Base-by-base conservation (phyloP, 1,140 invertebrate genomes). In the Pseudachorutes palmiensis region DNA sequence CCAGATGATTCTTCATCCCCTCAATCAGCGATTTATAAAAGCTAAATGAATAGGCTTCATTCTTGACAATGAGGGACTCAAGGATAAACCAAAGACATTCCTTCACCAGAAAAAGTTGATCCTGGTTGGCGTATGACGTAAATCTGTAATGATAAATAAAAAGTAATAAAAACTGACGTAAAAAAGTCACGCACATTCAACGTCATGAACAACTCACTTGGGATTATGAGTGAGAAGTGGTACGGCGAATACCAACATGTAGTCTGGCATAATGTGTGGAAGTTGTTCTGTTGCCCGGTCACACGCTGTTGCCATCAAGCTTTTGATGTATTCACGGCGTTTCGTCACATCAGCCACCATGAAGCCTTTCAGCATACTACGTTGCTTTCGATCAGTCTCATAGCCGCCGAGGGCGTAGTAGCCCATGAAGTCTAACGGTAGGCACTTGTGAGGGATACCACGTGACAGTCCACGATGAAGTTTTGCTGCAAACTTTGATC, bases 351-450 rank as follows among this genome's bases (percentile, higher is more conserved):
- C 94, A 1, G 86, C 83, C 33, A 87, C 79, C 84, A 95, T 88
- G 76, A 88, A 91, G 72, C 87, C 83, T 72, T 86, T 87, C 19
- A 90, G 80, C 36, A 83, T 76, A n/a, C 76, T 76, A 67, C 85
- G 85, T 41, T 91, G 78, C 71, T 86, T 84, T 71, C 88, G 87
- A 66, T 94, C 88, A 28, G 86, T 84, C 79, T 97, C 94, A 69
- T 89, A 85, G 12, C 92, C 93, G 65, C 78, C 90, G 29, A 97
- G 80, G 12, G 88, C 88, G 79, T 97, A 95, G 77, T 93, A 91
- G 31, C 92, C 92, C 92, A 98, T 96, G 80, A 97, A 98, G 79
- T 97, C 93, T 62, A 97, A 78, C 1, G 94, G 94, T 58, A 98
- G 81, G 77, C 90, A 92, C 78, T 90, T 90, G 72, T 90, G 87